Evolutionary conservation across 1,140 invertebrate species (phyloP).

Genomic region (Nylanderia fulva): DNA sequence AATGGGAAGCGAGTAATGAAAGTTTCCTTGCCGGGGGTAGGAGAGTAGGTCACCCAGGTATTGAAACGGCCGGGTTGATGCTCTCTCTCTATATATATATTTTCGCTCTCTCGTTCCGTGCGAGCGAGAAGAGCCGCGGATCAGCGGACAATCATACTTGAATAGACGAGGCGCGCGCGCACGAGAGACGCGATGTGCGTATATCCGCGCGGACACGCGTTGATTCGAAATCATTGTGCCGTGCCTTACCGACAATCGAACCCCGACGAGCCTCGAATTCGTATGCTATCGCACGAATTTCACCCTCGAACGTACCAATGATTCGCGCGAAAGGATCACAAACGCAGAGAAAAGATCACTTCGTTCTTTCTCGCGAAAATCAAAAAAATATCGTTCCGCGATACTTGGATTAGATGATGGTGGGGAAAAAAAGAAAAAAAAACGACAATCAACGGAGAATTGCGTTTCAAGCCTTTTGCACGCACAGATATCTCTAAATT

Average conservation of each 20-base stretch:
- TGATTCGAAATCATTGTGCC: constrained; percentile 60
- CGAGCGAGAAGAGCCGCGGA: constrained; percentile 23
- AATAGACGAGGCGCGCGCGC: constrained; percentile 39
- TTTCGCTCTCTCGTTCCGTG: constrained; percentile 59
- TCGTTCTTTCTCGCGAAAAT: background rate
- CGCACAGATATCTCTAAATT: background rate
- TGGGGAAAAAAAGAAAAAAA: background rate
- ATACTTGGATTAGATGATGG: background rate
- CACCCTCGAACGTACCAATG: constrained; percentile 2
- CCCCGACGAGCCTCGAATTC: constrained; percentile 30
- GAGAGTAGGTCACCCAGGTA: constrained; percentile 15
- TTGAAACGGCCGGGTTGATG: constrained; percentile 14
- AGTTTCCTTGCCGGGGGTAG: constrained; percentile 11
- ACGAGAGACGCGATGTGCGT: constrained; percentile 27
- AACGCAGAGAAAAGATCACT: background rate
- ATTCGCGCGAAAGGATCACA: background rate
- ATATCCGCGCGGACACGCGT: constrained; percentile 31
- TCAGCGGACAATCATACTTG: constrained; percentile 45
- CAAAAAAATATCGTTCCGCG: constrained; percentile 3
- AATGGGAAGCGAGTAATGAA: constrained; percentile 44
- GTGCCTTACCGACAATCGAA: constrained; percentile 11
- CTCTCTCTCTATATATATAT: constrained; percentile 27
- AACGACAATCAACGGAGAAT: constrained; percentile 1
- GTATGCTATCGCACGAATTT: constrained; percentile 62
- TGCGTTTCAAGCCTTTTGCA: background rate